Base-by-base conservation (phyloP, 2,888 invertebrate genomes). In the Coenonympha arcania region DNA sequence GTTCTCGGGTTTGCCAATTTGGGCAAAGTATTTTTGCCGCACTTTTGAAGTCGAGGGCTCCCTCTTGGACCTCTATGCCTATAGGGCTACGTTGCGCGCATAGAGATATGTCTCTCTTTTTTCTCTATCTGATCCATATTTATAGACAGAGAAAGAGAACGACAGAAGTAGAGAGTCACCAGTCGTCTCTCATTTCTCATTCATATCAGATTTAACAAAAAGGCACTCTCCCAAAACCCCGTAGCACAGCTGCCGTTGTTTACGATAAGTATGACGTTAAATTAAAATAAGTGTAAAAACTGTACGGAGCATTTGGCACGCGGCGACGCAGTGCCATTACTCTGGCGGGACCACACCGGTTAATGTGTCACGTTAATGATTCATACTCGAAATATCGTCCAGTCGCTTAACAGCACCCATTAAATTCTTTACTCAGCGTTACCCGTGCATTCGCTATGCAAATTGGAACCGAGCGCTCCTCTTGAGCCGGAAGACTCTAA, bases 361-460 rank as follows among this genome's bases (percentile, higher is more conserved):
- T 71, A 73, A 73, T 73, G 72, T 76, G 77, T 76, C 76, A 75
- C 75, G 72, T 73, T 79, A 80, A 80, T 77, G 60, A 62, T 54
- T 59, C 50, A 54, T 61, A 57, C 63, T 67, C 77, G 67, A 77
- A 73, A 74, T 76, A 79, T 73, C 60, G 65, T 69, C 63, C 66
- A 59, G 65, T 66, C 68, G 72, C 75, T 75, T 73, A 71, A 75
- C 53, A 52, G 49, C 48, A 31, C 31, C 42, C 48, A 55, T 60
- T 53, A 59, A 59, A 51, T 50, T 57, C 52, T 50, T 55, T 52
- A 41, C 53, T 47, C 53, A 49, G 47, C 51, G 43, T 47, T 48
- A 50, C 18, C 19, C 42, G 19, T 37, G 42, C 40, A 48, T 54
- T 56, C 43, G 41, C 34, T 40, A 45, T 51, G 42, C 41, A 45